Evolutionary conservation across 35 echinoderm and acorn worm species (phyloP), one percentile per base, ranked within the genome.

Genomic region (Chiridota heheva): DNA sequence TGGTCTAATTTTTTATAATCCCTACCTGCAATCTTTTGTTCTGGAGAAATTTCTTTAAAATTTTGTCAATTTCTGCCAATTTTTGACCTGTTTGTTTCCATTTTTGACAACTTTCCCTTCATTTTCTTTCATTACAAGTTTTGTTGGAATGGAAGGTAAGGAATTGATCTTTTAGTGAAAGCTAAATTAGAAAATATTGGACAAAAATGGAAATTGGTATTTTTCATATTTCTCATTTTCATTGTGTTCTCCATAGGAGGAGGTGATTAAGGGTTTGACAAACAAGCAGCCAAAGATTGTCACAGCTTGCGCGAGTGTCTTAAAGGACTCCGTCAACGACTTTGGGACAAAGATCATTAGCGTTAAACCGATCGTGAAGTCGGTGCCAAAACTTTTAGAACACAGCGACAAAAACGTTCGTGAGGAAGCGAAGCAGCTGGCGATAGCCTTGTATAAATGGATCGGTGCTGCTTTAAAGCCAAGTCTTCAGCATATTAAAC

Each of bases 221-320:
- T n/a, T n/a, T n/a, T n/a, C n/a, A n/a, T n/a, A n/a, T n/a, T n/a
- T n/a, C n/a, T n/a, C n/a, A n/a, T n/a, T n/a, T n/a, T n/a, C n/a
- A n/a, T n/a, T n/a, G n/a, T n/a, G n/a, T n/a, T n/a, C n/a, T 70
- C 28, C 40, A 77, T 84, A 97, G 94, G 94, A 97, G 60, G 94
- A 97, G 61, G 70, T 97, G 0, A 17, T 97, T 57, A 97, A 97
- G 65, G 94, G 94, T 27, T 57, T 91, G 5, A 79, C 88, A 10
- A 91, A 97, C 81, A 97, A 97, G 48, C 94, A 97, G 37, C 94
- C 94, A 16, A 97, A 91, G 67, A 85, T 97, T 24, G 88, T 91
- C 0, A 40, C 94, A 56, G 94, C 94, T 8, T 97, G 89, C 65
- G 32, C 80, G n/a, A 28, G 49, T 40, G 82, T 97, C 43, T 71